phyloP scores from a whole-genome alignment of 2,888 invertebrate genomes.

The Idaea aversata region DNA sequence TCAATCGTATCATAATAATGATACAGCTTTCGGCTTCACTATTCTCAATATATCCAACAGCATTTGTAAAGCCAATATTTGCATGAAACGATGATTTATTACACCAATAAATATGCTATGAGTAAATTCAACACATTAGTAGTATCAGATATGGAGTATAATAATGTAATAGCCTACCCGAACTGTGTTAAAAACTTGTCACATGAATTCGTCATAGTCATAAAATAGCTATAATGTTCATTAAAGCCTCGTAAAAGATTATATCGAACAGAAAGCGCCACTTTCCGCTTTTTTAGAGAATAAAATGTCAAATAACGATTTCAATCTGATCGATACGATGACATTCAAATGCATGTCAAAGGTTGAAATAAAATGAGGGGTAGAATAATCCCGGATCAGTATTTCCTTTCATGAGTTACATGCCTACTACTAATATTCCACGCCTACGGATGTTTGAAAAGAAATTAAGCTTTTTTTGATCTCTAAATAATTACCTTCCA shows the following conservation, averaged over 20 bases:
- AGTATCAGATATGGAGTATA: neutral
- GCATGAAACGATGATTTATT: slow-evolving; percentile 30
- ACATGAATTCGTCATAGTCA: neutral
- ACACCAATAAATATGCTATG: slow-evolving; percentile 25
- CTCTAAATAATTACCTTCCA: too few relatives aligned
- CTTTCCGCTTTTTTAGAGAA: neutral
- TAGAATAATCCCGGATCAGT: too few relatives aligned
- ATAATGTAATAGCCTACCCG: neutral
- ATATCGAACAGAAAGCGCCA: neutral
- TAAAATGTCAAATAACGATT: neutral
- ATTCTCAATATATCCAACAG: slow-evolving; percentile 30
- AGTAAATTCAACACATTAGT: slow-evolving; percentile 15
- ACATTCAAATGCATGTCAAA: too few relatives aligned
- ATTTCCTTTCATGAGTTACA: too few relatives aligned
- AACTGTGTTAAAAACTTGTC: neutral
- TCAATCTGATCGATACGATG: neutral
- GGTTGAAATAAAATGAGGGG: too few relatives aligned
- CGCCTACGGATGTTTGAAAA: too few relatives aligned
- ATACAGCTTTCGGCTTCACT: slow-evolving; percentile 29
- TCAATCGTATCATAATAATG: slow-evolving; percentile 31
- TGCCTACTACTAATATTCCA: too few relatives aligned
- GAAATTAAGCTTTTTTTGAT: too few relatives aligned
- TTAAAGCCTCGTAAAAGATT: neutral
- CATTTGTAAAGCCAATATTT: slow-evolving; percentile 37
- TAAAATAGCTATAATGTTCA: neutral